Conservation (phyloP, 1,140 invertebrate genomes). For the Bombus sylvicola region DNA sequence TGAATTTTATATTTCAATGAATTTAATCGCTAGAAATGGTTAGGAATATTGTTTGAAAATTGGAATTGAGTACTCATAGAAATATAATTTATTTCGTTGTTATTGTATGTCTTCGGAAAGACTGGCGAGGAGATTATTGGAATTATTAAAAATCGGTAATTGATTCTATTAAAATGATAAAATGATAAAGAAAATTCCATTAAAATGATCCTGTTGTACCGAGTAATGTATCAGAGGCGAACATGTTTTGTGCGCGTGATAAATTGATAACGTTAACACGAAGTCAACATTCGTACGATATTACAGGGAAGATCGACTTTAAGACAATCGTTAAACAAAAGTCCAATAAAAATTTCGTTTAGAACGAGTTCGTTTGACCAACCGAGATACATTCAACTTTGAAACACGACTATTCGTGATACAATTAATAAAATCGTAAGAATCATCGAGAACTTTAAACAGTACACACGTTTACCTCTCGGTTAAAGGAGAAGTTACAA, state of each 20-base stretch:
- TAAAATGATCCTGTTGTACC: background rate
- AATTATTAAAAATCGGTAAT: background rate
- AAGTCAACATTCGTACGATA: background rate
- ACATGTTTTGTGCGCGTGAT: too few species aligned
- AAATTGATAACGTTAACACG: background rate
- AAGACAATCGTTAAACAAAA: background rate
- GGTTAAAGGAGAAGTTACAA: background rate
- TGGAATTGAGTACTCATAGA: too few species aligned
- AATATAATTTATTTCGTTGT: too few species aligned
- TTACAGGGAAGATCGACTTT: background rate
- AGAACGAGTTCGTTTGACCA: background rate
- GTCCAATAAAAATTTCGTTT: background rate
- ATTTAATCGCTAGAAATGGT: too few species aligned
- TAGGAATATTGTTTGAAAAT: too few species aligned
- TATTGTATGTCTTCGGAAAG: background rate
- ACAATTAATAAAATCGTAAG: background rate
- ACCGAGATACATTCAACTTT: background rate
- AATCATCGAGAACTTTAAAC: background rate
- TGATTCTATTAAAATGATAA: too few species aligned
- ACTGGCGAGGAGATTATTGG: too few species aligned
- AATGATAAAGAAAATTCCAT: too few species aligned
- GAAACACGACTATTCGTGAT: too few species aligned
- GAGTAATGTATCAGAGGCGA: background rate
- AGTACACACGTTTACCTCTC: too few species aligned
- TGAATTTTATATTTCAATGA: too few species aligned